phyloP scores from a whole-genome alignment of 2,113 vertebrate genomes.

The Gnathonemus echidnorhynchus region DNA sequence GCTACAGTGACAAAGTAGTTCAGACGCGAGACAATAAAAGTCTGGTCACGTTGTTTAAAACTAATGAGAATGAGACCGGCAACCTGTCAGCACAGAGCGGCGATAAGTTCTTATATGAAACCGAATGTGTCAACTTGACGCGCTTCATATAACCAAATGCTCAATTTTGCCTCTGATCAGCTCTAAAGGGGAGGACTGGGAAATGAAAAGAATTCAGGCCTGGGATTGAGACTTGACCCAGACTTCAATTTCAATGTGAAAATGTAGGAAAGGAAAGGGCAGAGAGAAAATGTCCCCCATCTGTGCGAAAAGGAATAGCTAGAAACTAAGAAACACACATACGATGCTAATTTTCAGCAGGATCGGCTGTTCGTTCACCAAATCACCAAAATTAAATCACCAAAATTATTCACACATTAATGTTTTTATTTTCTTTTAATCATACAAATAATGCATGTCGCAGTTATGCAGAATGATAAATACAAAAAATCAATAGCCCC shows the following conservation, averaged over 20 bases:
- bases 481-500: neutral
- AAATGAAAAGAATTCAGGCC: neutral
- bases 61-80: neutral
- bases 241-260: neutral
- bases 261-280: neutral
- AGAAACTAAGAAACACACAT: neutral
- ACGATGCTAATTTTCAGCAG: neutral
- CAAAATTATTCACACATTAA: neutral
- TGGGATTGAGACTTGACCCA: neutral
- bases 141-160: neutral
- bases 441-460: neutral
- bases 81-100: neutral
- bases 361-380: neutral
- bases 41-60: neutral
- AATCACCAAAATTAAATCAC: neutral
- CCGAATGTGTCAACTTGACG: neutral
- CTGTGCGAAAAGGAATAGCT: conserved; percentile 27
- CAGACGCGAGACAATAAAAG: neutral
- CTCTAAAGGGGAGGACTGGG: neutral
- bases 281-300: neutral
- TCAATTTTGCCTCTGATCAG: neutral
- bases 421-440: neutral
- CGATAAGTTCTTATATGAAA: neutral
- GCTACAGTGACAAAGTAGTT: neutral
- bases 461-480: neutral